Conservation (phyloP, 1,140 invertebrate genomes). For the Ceratina japonica region DNA sequence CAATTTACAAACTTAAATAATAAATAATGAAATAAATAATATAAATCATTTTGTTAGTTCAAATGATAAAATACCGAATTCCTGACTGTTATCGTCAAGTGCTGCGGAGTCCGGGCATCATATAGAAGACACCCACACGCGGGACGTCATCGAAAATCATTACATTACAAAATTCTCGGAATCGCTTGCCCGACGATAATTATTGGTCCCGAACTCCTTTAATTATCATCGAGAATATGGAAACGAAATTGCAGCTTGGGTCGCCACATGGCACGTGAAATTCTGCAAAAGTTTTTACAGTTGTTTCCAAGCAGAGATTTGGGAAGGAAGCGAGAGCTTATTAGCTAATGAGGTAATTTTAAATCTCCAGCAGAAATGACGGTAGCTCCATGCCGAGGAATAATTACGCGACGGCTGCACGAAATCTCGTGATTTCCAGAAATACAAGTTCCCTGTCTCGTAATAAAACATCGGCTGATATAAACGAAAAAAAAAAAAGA, state of each 20-base stretch:
- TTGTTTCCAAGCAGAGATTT: not conserved
- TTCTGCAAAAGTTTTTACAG: slow-evolving; percentile 1
- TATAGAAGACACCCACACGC: too few species aligned
- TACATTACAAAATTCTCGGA: too few species aligned
- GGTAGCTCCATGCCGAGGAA: not conserved
- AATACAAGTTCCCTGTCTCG: slow-evolving; percentile 2
- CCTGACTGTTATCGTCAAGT: too few species aligned
- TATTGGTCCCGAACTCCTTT: not conserved
- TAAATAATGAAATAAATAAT: too few species aligned
- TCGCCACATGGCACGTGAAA: not conserved
- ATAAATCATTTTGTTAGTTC: too few species aligned
- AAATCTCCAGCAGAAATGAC: slow-evolving; percentile 15
- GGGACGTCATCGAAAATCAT: too few species aligned
- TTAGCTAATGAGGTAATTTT: slow-evolving; percentile 27
- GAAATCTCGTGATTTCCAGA: not conserved
- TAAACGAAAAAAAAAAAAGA: too few species aligned
- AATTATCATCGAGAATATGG: not conserved
- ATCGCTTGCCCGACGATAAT: too few species aligned
- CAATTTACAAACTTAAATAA: too few species aligned
- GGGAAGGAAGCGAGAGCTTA: not conserved
- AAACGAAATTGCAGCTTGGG: not conserved
- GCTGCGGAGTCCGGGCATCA: too few species aligned
- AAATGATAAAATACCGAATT: too few species aligned
- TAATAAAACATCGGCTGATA: not conserved
- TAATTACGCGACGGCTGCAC: slow-evolving; percentile 6